Percentiles rank a stretch among this genome's conserved stretches.
phyloP scores from a whole-genome alignment of 2,113 vertebrate species.

The Lagopus muta region DNA sequence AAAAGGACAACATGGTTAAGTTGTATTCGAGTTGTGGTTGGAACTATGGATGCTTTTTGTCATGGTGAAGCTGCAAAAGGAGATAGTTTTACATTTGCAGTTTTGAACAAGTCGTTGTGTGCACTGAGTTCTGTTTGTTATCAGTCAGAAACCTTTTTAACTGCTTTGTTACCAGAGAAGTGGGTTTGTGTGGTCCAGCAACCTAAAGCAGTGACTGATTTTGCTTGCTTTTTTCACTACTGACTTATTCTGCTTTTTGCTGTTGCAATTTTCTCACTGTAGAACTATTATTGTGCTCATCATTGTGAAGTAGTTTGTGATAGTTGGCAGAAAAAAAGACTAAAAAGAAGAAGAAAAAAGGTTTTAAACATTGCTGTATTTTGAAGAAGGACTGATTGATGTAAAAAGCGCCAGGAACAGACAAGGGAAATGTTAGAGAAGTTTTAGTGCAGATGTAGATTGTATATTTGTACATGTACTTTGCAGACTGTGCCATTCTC shows the following conservation, averaged over 20 bases:
- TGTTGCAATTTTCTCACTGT: not conserved
- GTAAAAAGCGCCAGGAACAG: not conserved
- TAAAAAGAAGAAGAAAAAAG: not conserved
- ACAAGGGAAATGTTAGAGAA: not conserved
- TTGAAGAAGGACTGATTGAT: not conserved
- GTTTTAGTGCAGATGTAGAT: not conserved
- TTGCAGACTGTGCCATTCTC: not conserved
- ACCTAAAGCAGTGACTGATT: not conserved
- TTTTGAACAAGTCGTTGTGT: not conserved
- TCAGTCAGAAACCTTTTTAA: not conserved
- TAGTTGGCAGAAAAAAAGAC: not conserved
- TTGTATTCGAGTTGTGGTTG: not conserved
- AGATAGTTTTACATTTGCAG: not conserved
- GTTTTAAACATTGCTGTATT: not conserved
- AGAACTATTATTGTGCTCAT: fast-evolving
- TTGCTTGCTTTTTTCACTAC: not conserved
- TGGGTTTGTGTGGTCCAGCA: not conserved
- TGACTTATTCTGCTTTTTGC: not conserved
- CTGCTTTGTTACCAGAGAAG: not conserved
- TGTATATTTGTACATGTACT: not conserved
- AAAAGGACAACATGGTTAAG: not conserved
- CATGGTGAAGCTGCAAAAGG: not conserved
- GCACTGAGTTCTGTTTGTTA: not conserved
- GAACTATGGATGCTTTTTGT: not conserved
- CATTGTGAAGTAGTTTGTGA: not conserved